Percentiles rank a stretch among this genome's conserved stretches.
Evolutionary conservation across 2,888 invertebrate genomes (phyloP).

Genomic region (Harpagoxenus sublaevis): DNA sequence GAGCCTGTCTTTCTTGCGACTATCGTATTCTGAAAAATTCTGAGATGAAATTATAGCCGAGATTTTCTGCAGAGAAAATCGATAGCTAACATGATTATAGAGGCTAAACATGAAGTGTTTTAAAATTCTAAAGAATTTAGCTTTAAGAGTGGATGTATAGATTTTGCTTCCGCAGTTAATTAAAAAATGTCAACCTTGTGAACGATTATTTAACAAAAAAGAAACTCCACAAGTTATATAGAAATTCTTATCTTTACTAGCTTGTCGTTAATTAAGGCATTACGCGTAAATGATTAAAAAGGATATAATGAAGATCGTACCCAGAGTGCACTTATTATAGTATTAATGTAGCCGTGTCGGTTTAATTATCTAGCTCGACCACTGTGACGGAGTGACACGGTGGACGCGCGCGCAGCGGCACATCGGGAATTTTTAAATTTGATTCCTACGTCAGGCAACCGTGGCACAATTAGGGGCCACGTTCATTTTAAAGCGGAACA

Average conservation of each 20-base stretch:
- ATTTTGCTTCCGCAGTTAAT: background rate
- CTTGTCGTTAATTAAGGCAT: background rate
- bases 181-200: background rate
- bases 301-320: constrained; percentile 9
- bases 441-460: background rate
- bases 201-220: constrained; percentile 3
- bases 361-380: constrained; percentile 37
- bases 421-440: constrained; percentile 40
- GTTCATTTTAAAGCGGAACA: constrained; percentile 4
- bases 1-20: background rate
- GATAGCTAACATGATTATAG: background rate
- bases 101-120: background rate
- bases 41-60: background rate
- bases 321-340: background rate
- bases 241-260: background rate
- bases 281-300: constrained; percentile 13
- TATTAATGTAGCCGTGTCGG: constrained; percentile 15
- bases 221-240: background rate
- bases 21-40: background rate
- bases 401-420: background rate
- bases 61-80: background rate
- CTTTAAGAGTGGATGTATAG: background rate
- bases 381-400: constrained; percentile 10
- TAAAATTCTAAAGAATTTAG: background rate
- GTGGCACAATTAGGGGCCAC: background rate